phyloP scores from a whole-genome alignment of 2,888 invertebrate species.

The Melanostoma scalare region DNA sequence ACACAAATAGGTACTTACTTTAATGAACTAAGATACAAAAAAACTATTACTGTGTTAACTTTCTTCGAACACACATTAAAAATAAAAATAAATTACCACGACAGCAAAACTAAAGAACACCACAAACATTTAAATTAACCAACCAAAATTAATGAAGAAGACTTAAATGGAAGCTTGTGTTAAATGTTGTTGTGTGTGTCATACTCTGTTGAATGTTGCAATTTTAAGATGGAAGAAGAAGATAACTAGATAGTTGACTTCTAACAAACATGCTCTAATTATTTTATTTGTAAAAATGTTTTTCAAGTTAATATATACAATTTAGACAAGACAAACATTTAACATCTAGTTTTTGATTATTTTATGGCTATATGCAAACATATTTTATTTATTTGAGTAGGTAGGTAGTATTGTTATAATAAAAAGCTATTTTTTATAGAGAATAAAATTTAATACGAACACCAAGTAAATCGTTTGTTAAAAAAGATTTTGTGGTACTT shows the following conservation, averaged over 20 bases:
- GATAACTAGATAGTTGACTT: constrained; percentile 40
- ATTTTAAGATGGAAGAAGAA: constrained; percentile 16
- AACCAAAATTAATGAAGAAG: constrained; percentile 57
- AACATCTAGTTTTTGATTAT: constrained; percentile 46
- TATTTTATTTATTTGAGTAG: not conserved
- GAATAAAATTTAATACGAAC: constrained; percentile 45
- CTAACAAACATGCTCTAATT: constrained; percentile 70
- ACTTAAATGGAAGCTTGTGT: constrained; percentile 32
- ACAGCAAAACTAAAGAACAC: constrained; percentile 7
- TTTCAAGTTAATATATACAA: constrained; percentile 51
- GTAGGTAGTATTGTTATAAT: not conserved
- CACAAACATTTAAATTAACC: constrained; percentile 53
- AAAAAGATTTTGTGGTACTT: constrained; percentile 60
- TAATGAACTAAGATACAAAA: not conserved
- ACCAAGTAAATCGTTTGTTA: constrained; percentile 59
- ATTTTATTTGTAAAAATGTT: constrained; percentile 20
- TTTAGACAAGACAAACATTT: constrained; percentile 40
- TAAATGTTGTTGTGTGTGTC: constrained; percentile 54
- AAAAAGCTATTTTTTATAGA: constrained; percentile 20
- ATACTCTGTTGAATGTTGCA: constrained; percentile 40
- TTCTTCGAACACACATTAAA: not conserved
- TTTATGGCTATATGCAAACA: constrained; percentile 50
- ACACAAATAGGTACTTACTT: not conserved
- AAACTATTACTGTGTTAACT: not conserved
- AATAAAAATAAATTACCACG: constrained; percentile 12